phyloP scores from a whole-genome alignment of 2,113 vertebrate species.

The Merops nubicus region DNA sequence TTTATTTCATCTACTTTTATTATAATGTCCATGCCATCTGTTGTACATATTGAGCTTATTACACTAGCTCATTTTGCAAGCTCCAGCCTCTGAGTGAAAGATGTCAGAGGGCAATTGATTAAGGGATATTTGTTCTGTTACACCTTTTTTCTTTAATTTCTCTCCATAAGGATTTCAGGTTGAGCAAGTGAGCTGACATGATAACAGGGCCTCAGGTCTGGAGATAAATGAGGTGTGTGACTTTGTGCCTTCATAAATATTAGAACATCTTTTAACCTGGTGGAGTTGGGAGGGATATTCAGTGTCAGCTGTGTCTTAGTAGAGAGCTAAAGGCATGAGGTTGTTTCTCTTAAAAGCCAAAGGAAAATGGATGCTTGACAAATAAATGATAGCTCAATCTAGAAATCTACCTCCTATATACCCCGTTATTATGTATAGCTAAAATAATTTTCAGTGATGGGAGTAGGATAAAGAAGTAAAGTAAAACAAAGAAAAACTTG shows the following conservation, averaged over 20 bases:
- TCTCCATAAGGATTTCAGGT: neutral
- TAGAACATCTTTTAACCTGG: slow-evolving; percentile 19
- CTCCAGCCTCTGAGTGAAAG: neutral
- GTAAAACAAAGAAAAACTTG: neutral
- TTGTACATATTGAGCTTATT: slow-evolving; percentile 51
- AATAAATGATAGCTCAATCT: neutral
- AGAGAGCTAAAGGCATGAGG: neutral
- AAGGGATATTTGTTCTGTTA: slow-evolving; percentile 20
- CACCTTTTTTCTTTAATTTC: slow-evolving; percentile 29
- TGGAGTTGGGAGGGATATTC: neutral
- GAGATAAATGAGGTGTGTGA: slow-evolving; percentile 8
- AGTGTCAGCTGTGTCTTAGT: slow-evolving; percentile 5
- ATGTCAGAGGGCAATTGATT: slow-evolving; percentile 60
- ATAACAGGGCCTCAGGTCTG: slow-evolving; percentile 26
- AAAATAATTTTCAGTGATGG: neutral
- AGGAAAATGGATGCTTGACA: slow-evolving; percentile 1
- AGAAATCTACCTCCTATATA: neutral
- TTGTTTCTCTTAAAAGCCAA: slow-evolving; percentile 32
- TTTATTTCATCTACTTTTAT: slow-evolving; percentile 54
- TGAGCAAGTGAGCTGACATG: slow-evolving; percentile 19
- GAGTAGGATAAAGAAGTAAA: neutral
- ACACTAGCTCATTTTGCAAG: slow-evolving; percentile 37
- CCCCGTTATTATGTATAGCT: neutral
- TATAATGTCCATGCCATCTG: slow-evolving; percentile 46
- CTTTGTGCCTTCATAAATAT: slow-evolving; percentile 63